Evolutionary conservation across 2,113 vertebrate genomes (phyloP), one percentile per base, ranked within the genome.

Genomic region (Pyrgilauda ruficollis): DNA sequence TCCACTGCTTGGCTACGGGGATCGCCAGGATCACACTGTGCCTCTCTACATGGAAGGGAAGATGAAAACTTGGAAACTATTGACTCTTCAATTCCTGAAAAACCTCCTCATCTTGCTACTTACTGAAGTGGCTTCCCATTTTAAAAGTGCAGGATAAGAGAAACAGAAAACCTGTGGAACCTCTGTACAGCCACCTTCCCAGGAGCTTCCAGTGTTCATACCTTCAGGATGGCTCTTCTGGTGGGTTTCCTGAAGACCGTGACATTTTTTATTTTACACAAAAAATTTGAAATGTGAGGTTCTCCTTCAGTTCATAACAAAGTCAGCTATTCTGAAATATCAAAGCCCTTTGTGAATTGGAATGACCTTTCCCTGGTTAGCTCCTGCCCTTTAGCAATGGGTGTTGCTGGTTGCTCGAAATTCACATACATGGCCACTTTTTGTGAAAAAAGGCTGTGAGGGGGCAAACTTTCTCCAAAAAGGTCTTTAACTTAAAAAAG

Each of bases 321-420:
- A 95, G 94, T 90, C 95, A 87, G 92, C 92, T 97, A 61, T 96
- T 96, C 95, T 88, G 92, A 97, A 96, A 96, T 96, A 96, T 95
- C 94, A 97, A 96, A 97, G 85, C 72, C 92, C 62, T 91, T 87
- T 91, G 82, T 93, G 96, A 94, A 97, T 93, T 96, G 88, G 67
- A 97, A 96, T 96, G 96, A 97, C 94, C 96, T 97, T 97, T 94
- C 92, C 84, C 88, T 93, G 92, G 95, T 95, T 95, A 96, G 90
- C 85, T 91, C 26, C 70, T 95, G 95, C 95, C 95, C 95, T 95
- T 95, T 91, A 95, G 82, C 94, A 90, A 94, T 91, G 96, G 95
- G 94, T 96, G 96, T 93, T 94, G 70, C 84, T 87, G 31, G 85
- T 91, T 93, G 58, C 67, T 96, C 49, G 0, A 91, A 95, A 95